Conservation (phyloP, 2,113 vertebrate genomes). For the Campylomormyrus tamandua region DNA sequence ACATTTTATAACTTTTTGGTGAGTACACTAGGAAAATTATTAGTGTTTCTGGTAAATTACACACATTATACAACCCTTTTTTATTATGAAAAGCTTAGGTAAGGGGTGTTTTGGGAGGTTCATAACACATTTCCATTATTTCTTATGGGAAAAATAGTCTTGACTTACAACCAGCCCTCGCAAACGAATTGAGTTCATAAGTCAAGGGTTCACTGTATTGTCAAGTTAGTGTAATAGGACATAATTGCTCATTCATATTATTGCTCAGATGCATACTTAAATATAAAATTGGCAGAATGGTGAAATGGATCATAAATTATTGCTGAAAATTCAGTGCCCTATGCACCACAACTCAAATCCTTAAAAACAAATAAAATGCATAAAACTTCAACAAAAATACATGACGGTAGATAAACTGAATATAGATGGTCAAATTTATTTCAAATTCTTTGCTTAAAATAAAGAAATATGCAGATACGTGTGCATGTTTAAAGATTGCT, state of each 20-base stretch:
- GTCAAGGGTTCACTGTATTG: not conserved
- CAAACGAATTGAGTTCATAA: too few relatives aligned
- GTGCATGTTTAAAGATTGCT: constrained; percentile 46
- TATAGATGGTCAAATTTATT: not conserved
- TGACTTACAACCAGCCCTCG: too few relatives aligned
- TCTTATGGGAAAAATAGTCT: too few relatives aligned
- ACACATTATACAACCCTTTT: too few relatives aligned
- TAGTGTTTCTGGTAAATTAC: too few relatives aligned
- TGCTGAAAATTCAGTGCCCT: not conserved
- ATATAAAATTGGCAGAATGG: not conserved
- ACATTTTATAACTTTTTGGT: too few relatives aligned
- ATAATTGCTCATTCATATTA: not conserved
- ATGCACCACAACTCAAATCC: not conserved
- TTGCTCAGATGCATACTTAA: not conserved
- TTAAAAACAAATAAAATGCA: not conserved
- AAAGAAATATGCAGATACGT: constrained; percentile 35
- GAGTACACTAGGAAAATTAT: too few relatives aligned
- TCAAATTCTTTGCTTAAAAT: constrained; percentile 8
- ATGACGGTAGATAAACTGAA: not conserved
- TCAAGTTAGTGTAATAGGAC: not conserved
- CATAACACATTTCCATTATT: too few relatives aligned
- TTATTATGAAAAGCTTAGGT: too few relatives aligned
- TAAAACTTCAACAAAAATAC: not conserved
- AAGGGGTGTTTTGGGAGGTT: too few relatives aligned
- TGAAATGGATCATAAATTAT: not conserved